Base-by-base conservation (phyloP, 2,113 vertebrate genomes). In the Manacus vitellinus region DNA sequence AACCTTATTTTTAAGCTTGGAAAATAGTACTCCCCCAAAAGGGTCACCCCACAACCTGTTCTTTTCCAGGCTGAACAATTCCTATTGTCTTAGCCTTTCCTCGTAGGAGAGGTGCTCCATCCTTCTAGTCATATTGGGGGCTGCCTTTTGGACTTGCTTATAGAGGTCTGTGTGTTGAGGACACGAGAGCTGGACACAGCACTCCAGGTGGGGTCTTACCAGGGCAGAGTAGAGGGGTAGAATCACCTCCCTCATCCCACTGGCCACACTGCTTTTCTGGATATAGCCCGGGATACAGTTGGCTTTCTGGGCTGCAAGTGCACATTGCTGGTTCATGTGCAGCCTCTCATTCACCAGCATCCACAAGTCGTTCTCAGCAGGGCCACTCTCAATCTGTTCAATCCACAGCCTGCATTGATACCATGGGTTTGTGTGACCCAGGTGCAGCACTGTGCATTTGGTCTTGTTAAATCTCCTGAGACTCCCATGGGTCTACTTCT, bases 221-320 rank as follows among this genome's bases (percentile, higher is more conserved):
- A 58, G 44, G 5, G 6, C 44, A 33, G 51, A 58, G 35, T 10
- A 73, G 31, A 33, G 8, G 13, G 27, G 9, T 5, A 89, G 22
- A 24, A 52, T 52, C 12, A 5, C 19, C 33, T 51, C 19, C 12
- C 27, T 52, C 0, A 0, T 8, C 23, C 23, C 20, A 12, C 27
- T 66, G 68, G 12, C 5, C 59, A 37, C 0, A 0, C 6, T 44
- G 14, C 12, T 51, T 58, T 56, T 9, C 46, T 47, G 46, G 24
- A n/a, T 30, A 8, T 10, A 55, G 30, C 24, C 28, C 49, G 47
- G 35, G 13, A 21, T 17, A 30, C 17, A 3, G 6, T 5, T 47
- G 35, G n/a, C 20, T 72, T 55, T 63, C 17, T 9, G 8, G 30
- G 41, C 1, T 35, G 13, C 8, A 35, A 47, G 19, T 30, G 6